These are phyloP conservation scores for Melanotaenia duboulayi DNA, from an alignment of 2,113 vertebrate genomes.

Conservation along the genomic window DNA sequence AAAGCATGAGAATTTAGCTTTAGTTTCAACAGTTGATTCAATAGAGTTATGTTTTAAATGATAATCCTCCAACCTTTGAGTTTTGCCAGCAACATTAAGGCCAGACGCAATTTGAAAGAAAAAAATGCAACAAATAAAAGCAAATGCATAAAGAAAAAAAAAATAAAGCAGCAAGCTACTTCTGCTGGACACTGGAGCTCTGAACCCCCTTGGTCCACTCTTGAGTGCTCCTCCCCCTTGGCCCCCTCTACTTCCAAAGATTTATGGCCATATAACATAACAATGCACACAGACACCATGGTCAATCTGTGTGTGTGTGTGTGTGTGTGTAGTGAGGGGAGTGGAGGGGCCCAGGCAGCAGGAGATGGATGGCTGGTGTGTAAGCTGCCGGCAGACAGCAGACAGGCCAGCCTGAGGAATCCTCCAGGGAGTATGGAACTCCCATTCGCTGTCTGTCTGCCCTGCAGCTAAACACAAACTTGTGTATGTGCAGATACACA, in stretches of 20 bases:
- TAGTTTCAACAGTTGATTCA: not conserved
- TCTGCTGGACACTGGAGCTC: constrained; percentile 33
- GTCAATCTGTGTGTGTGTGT: constrained; percentile 62
- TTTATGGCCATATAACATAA: constrained; percentile 82
- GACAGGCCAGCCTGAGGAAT: constrained; percentile 79
- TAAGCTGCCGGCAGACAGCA: constrained; percentile 83
- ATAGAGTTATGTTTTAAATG: not conserved
- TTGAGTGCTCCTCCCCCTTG: constrained; percentile 34
- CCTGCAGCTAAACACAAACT: constrained; percentile 78
- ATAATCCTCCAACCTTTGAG: not conserved
- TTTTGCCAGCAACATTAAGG: not conserved
- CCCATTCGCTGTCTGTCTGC: constrained; percentile 83
- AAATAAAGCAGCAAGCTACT: constrained; percentile 35
- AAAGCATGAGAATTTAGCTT: not conserved
- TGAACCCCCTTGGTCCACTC: constrained; percentile 65
- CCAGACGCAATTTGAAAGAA: not conserved
- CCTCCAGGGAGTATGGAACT: constrained; percentile 83
- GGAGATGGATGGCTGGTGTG: constrained; percentile 83
- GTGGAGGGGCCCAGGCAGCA: constrained; percentile 69
- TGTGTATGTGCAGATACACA: constrained; percentile 40
- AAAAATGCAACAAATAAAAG: constrained; percentile 16
- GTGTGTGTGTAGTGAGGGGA: constrained; percentile 40
- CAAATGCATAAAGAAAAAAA: constrained; percentile 44
- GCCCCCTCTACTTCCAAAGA: constrained; percentile 71
- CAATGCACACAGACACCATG: constrained; percentile 79